A percentile compares a stretch with the other conserved stretches of the same genome.
Evolutionary conservation across 2,888 invertebrate genomes (phyloP).

Genomic region (Dimorphilus gyrociliatus): DNA sequence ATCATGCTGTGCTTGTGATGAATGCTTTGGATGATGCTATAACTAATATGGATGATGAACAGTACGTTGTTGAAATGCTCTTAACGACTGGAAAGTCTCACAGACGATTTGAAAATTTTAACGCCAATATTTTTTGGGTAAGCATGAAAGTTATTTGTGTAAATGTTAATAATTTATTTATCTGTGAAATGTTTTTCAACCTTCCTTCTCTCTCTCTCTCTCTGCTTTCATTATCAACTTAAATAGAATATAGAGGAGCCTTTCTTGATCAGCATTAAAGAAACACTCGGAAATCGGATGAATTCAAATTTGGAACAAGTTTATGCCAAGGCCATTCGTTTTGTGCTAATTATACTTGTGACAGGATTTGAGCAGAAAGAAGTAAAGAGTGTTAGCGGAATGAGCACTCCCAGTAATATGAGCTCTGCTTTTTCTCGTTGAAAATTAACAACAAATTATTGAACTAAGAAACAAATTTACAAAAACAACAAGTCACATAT

Average conservation of each 20-base stretch:
- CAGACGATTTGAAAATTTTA: conserved; percentile 65
- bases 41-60: conserved; percentile 63
- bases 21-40: conserved; percentile 71
- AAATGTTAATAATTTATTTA: not conserved
- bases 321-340: conserved; percentile 67
- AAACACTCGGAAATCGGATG: conserved; percentile 66
- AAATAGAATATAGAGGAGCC: conserved; percentile 72
- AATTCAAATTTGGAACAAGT: conserved; percentile 73
- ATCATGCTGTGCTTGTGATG: conserved; percentile 75
- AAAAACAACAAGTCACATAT: too few relatives aligned
- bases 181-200: not conserved
- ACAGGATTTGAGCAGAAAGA: conserved; percentile 51
- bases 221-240: conserved; percentile 8
- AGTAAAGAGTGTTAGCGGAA: too few relatives aligned
- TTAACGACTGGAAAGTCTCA: conserved; percentile 68
- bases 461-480: too few relatives aligned
- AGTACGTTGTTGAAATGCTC: conserved; percentile 63
- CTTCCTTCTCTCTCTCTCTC: conserved; percentile 1
- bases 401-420: too few relatives aligned
- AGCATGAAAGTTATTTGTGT: conserved; percentile 2
- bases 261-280: conserved; percentile 63
- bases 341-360: conserved; percentile 64
- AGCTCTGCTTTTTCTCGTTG: too few relatives aligned
- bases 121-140: conserved; percentile 74
- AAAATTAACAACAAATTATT: too few relatives aligned